These are phyloP conservation scores for Chrysolina oricalcia DNA, from an alignment of 2,888 invertebrate genomes.

Conservation along the genomic window DNA sequence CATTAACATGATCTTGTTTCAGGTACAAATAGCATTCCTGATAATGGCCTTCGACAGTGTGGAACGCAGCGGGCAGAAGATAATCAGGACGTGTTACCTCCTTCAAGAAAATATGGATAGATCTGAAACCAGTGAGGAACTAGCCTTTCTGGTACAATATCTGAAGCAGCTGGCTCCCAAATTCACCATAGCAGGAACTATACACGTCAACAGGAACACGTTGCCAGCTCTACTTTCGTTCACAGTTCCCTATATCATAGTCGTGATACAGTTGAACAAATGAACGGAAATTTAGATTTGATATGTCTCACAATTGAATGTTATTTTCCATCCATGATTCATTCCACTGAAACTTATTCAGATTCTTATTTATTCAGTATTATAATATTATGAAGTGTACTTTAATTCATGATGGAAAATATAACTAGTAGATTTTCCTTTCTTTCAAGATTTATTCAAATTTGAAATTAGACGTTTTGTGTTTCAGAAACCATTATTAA, in stretches of 20 bases:
- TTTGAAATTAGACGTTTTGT: too few species aligned
- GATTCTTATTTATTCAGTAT: too few species aligned
- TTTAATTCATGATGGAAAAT: too few species aligned
- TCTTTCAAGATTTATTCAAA: too few species aligned
- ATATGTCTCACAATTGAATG: too few species aligned
- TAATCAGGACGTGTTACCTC: not conserved
- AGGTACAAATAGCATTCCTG: conserved; percentile 4
- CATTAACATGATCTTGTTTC: not conserved
- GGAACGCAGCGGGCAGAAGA: not conserved
- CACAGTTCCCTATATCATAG: not conserved
- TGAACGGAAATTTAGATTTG: not conserved
- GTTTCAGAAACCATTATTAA: too few species aligned
- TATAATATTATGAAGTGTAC: too few species aligned
- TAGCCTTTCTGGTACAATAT: not conserved
- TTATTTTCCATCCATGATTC: too few species aligned
- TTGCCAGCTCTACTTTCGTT: conserved; percentile 1
- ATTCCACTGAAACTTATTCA: too few species aligned
- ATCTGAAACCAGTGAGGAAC: not conserved
- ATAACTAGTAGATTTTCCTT: too few species aligned
- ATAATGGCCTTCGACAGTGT: not conserved
- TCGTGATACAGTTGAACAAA: conserved; percentile 7
- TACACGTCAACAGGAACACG: not conserved
- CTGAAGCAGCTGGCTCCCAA: not conserved
- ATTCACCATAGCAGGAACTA: not conserved
- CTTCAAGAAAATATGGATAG: conserved; percentile 7